Evolutionary conservation across 2,797 vertebrate species (phyloP).

Genomic region (Chromis chromis): DNA sequence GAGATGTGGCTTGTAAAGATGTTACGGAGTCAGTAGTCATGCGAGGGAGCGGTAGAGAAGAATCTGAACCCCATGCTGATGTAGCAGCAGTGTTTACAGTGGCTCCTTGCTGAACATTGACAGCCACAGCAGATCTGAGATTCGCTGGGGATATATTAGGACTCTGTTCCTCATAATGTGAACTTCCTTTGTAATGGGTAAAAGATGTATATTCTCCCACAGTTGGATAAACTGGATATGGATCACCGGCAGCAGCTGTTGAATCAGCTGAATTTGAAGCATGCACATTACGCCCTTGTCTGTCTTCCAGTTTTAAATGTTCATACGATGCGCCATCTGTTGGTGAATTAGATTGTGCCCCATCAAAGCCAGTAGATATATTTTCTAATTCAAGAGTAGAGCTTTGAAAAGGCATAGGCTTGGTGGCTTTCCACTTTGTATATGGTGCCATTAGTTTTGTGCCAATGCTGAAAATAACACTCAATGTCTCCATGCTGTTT

Average conservation of each 20-base stretch:
- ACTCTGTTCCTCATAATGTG: conserved; percentile 32
- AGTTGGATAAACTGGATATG: conserved; percentile 44
- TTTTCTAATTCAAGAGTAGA: conserved; percentile 61
- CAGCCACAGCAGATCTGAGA: conserved; percentile 45
- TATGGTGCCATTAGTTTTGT: conserved; percentile 64
- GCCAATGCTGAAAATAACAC: conserved; percentile 73
- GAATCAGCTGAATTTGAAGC: conserved; percentile 46
- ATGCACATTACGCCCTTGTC: conserved; percentile 44
- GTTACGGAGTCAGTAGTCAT: conserved; percentile 45
- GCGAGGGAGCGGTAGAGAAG: conserved; percentile 23
- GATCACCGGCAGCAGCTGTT: conserved; percentile 30
- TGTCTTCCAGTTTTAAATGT: conserved; percentile 46
- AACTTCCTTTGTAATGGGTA: conserved; percentile 37
- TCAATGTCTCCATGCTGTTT: conserved; percentile 48
- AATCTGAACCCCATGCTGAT: conserved; percentile 37
- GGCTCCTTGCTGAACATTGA: conserved; percentile 13
- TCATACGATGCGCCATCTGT: conserved; percentile 58
- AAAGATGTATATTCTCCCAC: conserved; percentile 42
- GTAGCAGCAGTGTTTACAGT: conserved; percentile 40
- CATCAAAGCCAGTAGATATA: conserved; percentile 57
- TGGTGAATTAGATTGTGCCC: conserved; percentile 55
- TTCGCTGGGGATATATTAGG: conserved; percentile 41
- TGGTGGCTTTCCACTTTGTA: conserved; percentile 66
- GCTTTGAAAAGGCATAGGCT: conserved; percentile 53
- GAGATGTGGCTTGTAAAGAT: conserved; percentile 34